Evolutionary conservation across 53 echinoderm and acorn worm genomes (phyloP).

Genomic region (Holothuria leucospilota): DNA sequence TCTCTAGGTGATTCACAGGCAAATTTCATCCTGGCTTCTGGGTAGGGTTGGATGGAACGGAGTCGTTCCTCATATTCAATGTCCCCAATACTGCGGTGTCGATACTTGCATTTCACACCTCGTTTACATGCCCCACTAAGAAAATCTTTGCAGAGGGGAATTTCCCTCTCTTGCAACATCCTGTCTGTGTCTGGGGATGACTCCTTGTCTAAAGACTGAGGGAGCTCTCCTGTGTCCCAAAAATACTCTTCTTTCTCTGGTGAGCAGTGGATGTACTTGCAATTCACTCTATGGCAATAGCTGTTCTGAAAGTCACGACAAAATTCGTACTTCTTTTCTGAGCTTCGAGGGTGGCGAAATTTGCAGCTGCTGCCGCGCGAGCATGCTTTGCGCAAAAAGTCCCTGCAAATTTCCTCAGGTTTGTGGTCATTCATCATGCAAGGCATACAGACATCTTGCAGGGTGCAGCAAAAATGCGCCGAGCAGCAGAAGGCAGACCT

Average conservation of each 20-base stretch:
- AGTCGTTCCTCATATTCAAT: slow-evolving; percentile 78
- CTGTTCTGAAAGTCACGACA: slow-evolving; percentile 95
- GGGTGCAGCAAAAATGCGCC: not conserved
- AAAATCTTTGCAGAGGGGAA: slow-evolving; percentile 92
- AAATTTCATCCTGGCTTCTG: slow-evolving; percentile 4
- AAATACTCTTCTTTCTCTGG: slow-evolving; percentile 89
- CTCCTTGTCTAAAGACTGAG: slow-evolving; percentile 72
- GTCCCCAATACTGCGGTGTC: slow-evolving; percentile 93
- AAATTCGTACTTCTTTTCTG: slow-evolving; percentile 63
- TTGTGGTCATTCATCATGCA: slow-evolving; percentile 37
- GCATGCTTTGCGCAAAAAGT: slow-evolving; percentile 94
- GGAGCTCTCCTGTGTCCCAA: slow-evolving; percentile 88
- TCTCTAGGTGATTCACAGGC: slow-evolving; percentile 27
- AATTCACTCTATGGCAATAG: slow-evolving; percentile 78
- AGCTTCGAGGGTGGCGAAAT: slow-evolving; percentile 80
- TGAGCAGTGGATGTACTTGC: slow-evolving; percentile 93
- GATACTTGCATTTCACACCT: slow-evolving; percentile 84
- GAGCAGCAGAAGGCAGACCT: not conserved
- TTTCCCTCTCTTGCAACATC: slow-evolving; percentile 62
- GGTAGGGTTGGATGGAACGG: slow-evolving; percentile 32
- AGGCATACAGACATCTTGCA: not conserved
- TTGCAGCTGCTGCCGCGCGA: slow-evolving; percentile 93
- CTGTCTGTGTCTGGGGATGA: slow-evolving; percentile 20
- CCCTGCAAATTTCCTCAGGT: slow-evolving; percentile 77
- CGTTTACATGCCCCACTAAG: slow-evolving; percentile 81